A percentile compares a stretch with the other conserved stretches of the same genome.
These are phyloP conservation scores for Montipora capitata DNA, from an alignment of 92 coral and sea anemone genomes.

Conservation along the genomic window DNA sequence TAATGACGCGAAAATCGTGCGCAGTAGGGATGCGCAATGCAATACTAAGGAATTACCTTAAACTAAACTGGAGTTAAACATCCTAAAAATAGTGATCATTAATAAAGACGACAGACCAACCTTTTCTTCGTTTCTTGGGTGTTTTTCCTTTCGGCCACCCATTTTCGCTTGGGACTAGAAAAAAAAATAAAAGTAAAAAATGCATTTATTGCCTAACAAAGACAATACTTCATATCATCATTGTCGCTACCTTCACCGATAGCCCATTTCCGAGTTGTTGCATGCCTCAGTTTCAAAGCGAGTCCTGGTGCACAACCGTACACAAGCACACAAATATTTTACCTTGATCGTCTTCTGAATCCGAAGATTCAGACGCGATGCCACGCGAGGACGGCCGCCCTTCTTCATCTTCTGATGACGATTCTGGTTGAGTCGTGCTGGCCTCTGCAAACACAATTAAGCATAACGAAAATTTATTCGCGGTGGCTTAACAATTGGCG, in stretches of 20 bases:
- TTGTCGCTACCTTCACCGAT: too few relatives aligned
- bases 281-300: too few relatives aligned
- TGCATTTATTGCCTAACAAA: too few relatives aligned
- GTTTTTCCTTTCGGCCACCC: slow-evolving; percentile 74
- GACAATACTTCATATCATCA: too few relatives aligned
- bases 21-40: too few relatives aligned
- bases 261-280: too few relatives aligned
- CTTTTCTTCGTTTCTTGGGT: slow-evolving; percentile 63
- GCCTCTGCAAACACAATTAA: slow-evolving; percentile 70
- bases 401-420: slow-evolving; percentile 94
- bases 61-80: background rate
- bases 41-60: too few relatives aligned
- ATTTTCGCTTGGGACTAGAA: slow-evolving; percentile 57
- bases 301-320: too few relatives aligned
- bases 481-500: too few relatives aligned
- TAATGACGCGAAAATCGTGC: too few relatives aligned
- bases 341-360: slow-evolving; percentile 94
- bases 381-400: slow-evolving; percentile 84
- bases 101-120: background rate
- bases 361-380: slow-evolving; percentile 85
- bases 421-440: slow-evolving; percentile 98
- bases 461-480: too few relatives aligned
- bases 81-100: background rate
- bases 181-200: background rate
- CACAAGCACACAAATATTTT: too few relatives aligned